Percentiles rank a stretch among this genome's conserved stretches.
Conservation (phyloP, 2,888 invertebrate genomes). For the Pilophorus perplexus region DNA sequence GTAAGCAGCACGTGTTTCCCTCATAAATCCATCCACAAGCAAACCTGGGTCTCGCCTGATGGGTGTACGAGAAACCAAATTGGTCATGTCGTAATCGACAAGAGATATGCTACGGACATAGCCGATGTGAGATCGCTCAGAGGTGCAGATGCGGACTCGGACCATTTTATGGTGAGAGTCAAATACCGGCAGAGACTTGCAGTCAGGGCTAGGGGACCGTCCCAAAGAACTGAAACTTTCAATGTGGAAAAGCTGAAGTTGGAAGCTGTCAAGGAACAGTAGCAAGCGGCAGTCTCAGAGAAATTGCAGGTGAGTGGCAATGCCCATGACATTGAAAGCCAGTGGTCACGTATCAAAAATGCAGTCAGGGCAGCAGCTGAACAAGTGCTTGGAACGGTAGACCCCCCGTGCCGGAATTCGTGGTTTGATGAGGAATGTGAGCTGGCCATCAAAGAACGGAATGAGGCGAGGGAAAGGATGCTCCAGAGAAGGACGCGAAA, state of each 20-base stretch:
- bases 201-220: neutral
- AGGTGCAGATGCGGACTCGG: neutral
- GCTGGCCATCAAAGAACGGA: conserved; percentile 14
- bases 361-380: conserved; percentile 13
- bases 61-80: conserved; percentile 1
- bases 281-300: neutral
- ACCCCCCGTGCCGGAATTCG: conserved; percentile 7
- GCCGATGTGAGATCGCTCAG: neutral
- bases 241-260: conserved; percentile 1
- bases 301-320: neutral
- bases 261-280: neutral
- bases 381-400: conserved; percentile 18
- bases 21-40: neutral
- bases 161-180: neutral
- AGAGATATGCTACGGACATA: neutral
- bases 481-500: conserved; percentile 29
- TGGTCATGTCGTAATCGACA: conserved; percentile 5
- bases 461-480: conserved; percentile 12
- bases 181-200: neutral
- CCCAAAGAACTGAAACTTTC: neutral
- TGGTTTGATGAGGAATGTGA: conserved; percentile 41
- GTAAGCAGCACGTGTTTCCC: neutral
- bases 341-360: neutral
- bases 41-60: conserved; percentile 3
- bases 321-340: neutral